Conservation (phyloP, 2,888 invertebrate genomes). For the Mystacides longicornis region DNA sequence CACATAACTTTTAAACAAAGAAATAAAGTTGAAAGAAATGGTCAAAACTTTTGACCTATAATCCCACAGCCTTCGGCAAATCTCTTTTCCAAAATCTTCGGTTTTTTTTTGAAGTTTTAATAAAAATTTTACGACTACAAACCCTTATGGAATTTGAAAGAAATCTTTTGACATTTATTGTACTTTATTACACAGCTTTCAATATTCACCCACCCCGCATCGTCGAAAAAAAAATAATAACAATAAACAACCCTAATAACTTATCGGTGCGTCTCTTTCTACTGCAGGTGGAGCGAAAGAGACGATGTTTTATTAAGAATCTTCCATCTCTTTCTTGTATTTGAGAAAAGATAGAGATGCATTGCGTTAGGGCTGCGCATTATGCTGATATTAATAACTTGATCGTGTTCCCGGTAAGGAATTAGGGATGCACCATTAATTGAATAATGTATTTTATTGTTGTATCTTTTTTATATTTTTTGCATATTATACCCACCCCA, state of each 20-base stretch:
- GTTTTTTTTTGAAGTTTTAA: not conserved
- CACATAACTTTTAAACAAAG: too few species aligned
- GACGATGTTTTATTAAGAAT: not conserved
- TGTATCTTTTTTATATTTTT: not conserved
- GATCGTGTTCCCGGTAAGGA: not conserved
- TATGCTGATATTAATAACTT: not conserved
- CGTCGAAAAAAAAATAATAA: not conserved
- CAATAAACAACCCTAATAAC: not conserved
- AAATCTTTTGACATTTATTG: not conserved
- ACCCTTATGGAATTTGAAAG: not conserved
- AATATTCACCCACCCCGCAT: not conserved
- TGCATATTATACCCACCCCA: too few species aligned
- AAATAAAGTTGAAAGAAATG: too few species aligned
- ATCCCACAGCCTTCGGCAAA: too few species aligned
- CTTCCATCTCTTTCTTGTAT: not conserved
- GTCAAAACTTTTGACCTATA: too few species aligned
- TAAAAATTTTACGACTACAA: not conserved
- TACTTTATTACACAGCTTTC: not conserved
- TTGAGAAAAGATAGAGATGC: not conserved
- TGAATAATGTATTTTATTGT: not conserved
- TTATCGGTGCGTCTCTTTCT: not conserved
- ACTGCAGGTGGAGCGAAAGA: not conserved
- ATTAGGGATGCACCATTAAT: conserved; percentile 1
- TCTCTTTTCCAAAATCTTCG: not conserved
- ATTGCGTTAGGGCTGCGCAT: not conserved